Evolutionary conservation across 2,888 invertebrate genomes (phyloP).

Genomic region (Mechanitis mazaeus): DNA sequence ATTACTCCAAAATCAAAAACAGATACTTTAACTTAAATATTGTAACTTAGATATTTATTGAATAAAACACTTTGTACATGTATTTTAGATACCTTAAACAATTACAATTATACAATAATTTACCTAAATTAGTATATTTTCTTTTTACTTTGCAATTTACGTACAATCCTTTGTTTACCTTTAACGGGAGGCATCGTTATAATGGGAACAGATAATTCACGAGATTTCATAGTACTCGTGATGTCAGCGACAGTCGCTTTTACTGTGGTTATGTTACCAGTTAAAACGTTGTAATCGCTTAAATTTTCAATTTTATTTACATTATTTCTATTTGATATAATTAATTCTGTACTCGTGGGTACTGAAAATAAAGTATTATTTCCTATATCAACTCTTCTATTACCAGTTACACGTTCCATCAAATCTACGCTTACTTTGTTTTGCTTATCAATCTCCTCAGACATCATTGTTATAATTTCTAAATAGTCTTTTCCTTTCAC

Average conservation of each 20-base stretch:
- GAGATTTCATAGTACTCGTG: slow-evolving; percentile 2
- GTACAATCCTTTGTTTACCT: slow-evolving; percentile 37
- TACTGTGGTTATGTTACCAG: slow-evolving; percentile 6
- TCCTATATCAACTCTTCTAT: not conserved
- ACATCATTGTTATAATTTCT: slow-evolving; percentile 45
- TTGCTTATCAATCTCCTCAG: slow-evolving; percentile 50
- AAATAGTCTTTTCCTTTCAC: slow-evolving; percentile 12
- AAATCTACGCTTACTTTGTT: slow-evolving; percentile 53
- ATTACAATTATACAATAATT: not conserved
- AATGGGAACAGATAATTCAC: slow-evolving; percentile 16
- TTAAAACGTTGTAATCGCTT: not conserved
- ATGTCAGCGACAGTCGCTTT: slow-evolving; percentile 7
- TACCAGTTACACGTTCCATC: slow-evolving; percentile 36
- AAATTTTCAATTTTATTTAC: not conserved
- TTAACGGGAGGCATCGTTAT: slow-evolving; percentile 32
- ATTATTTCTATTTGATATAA: not conserved
- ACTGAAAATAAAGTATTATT: not conserved
- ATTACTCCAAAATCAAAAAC: too few species aligned
- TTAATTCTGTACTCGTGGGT: not conserved
- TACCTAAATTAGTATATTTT: slow-evolving; percentile 11
- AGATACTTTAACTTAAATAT: too few species aligned
- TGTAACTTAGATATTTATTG: too few species aligned
- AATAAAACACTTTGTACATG: too few species aligned
- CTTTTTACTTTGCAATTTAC: slow-evolving; percentile 39
- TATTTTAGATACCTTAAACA: too few species aligned